phyloP scores from a whole-genome alignment of 2,113 vertebrate genomes.

The Orycteropus afer region DNA sequence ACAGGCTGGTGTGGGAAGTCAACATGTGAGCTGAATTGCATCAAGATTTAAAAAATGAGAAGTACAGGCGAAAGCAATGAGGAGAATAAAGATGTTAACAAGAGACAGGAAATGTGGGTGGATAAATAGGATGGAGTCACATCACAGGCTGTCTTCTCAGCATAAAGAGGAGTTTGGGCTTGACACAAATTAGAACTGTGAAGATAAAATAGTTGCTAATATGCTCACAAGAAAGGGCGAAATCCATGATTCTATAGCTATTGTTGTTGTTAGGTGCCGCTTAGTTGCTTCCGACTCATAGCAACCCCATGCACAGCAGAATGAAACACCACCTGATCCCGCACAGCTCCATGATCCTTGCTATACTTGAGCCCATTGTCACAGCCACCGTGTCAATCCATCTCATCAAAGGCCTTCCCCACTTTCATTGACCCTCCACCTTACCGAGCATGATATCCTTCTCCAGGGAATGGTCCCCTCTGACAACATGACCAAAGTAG shows the following conservation, averaged over 20 bases:
- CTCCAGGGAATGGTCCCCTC: too few species aligned
- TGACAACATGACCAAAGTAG: too few species aligned
- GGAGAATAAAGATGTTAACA: neutral
- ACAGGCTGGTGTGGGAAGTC: neutral
- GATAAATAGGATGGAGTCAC: neutral
- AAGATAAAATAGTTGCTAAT: neutral
- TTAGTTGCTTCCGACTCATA: too few species aligned
- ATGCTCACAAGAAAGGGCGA: neutral
- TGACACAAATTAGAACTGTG: neutral
- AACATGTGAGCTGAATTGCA: neutral
- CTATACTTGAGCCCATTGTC: too few species aligned
- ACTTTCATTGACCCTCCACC: too few species aligned
- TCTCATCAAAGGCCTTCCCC: too few species aligned
- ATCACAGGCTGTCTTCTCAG: neutral
- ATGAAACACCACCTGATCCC: too few species aligned
- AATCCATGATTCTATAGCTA: neutral
- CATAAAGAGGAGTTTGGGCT: neutral
- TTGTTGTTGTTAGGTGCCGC: too few species aligned
- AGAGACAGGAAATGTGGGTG: neutral
- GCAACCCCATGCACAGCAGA: too few species aligned
- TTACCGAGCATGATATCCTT: too few species aligned
- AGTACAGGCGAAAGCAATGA: neutral
- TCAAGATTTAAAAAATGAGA: neutral
- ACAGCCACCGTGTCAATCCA: too few species aligned
- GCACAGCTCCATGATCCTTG: too few species aligned